A percentile compares a stretch with the other conserved stretches of the same genome.
phyloP scores from a whole-genome alignment of 2,113 vertebrate species.

The Geococcyx californianus region DNA sequence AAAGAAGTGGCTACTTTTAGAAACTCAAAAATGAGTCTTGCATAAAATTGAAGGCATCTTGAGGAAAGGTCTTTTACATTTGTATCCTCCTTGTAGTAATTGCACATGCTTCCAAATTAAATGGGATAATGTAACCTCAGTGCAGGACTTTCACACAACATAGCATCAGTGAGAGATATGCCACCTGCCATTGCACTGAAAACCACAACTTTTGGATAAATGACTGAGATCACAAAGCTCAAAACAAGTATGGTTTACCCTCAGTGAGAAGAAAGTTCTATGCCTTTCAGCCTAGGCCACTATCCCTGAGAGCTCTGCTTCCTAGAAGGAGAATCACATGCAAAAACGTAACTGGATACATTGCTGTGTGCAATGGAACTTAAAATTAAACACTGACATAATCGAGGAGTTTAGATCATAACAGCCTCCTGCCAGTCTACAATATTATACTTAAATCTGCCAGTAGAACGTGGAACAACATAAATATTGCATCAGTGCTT shows the following conservation, averaged over 20 bases:
- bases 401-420: conserved; percentile 26
- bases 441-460: conserved; percentile 66
- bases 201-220: neutral
- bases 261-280: neutral
- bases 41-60: neutral
- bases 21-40: neutral
- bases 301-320: neutral
- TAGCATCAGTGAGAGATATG: neutral
- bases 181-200: neutral
- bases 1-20: neutral
- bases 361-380: neutral
- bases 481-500: conserved; percentile 64
- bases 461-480: conserved; percentile 33
- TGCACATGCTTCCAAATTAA: neutral
- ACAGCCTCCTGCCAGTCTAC: conserved; percentile 40
- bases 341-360: neutral
- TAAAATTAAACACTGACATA: conserved; percentile 56
- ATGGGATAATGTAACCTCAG: neutral
- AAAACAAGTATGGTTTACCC: neutral
- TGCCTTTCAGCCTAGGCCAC: neutral
- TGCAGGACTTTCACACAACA: neutral
- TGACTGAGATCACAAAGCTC: neutral
- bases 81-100: neutral
- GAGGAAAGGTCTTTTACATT: neutral
- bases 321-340: neutral